Base-by-base conservation (phyloP, 2,113 vertebrate species). In the Stigmatopora nigra region DNA sequence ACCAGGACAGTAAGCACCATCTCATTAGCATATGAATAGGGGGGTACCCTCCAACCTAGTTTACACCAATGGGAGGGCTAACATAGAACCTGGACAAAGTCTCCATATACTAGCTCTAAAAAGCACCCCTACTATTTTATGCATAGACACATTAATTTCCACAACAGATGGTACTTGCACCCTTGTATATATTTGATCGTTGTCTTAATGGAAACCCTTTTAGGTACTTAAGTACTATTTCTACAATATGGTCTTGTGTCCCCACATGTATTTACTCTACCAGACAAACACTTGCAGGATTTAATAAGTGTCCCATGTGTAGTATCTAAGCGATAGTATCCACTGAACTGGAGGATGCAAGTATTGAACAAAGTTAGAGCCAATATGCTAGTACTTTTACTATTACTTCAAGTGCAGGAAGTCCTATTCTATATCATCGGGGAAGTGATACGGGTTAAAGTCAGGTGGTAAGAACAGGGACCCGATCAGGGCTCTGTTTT, bases 351-450 rank as follows among this genome's bases (percentile, higher is more conserved):
- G n/a, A 73, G 55, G 58, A 68, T 38, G 38, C 5, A 10, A 63
- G 71, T 65, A 75, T 80, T 82, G 72, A 84, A 68, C 38, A 52
- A 89, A 86, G 86, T 86, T 81, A 82, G 65, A 72, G 2, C 38
- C 38, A 41, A 41, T 41, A 31, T 31, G 25, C 25, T 31, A 1
- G 25, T 31, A 1, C 25, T 41, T 41, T 2, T 41, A 41, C 38
- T 41, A 8, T 2, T 41, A 41, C 38, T 41, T 41, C n/a, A n/a
- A n/a, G n/a, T n/a, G n/a, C n/a, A n/a, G n/a, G n/a, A n/a, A n/a
- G n/a, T n/a, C 38, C 38, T 41, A 41, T 1, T 41, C 9, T 41
- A 41, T 41, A 7, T 41, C 7, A 41, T 41, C 38, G 9, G 9
- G 38, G 4, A 8, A 19, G 48, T 19, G 11, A 9, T 53, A 20